phyloP scores from a whole-genome alignment of 1,140 invertebrate species.

The Trachelipus rathkii region DNA sequence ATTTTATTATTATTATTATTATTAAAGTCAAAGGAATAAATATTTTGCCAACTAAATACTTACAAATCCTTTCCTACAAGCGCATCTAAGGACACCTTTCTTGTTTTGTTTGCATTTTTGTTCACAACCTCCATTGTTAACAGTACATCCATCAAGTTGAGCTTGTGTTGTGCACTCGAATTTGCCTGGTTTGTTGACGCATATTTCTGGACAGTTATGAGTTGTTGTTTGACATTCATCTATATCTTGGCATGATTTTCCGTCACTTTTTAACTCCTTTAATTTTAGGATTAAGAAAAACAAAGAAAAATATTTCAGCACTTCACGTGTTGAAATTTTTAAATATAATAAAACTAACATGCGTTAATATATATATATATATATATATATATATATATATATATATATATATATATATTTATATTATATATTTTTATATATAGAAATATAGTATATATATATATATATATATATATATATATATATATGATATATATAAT shows the following conservation, averaged over 20 bases:
- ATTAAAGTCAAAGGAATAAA: too few relatives aligned
- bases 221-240: constrained; percentile 61
- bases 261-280: constrained; percentile 30
- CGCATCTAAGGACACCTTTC: neutral
- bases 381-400: neutral
- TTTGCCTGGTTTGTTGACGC: constrained; percentile 55
- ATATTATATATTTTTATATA: too few relatives aligned
- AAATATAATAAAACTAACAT: neutral
- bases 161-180: constrained; percentile 66
- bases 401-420: neutral
- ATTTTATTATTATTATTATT: too few relatives aligned
- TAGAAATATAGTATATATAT: too few relatives aligned
- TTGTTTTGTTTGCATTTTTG: constrained; percentile 18
- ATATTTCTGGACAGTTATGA: constrained; percentile 55
- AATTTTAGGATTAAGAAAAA: neutral
- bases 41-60: neutral
- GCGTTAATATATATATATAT: neutral
- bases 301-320: too few relatives aligned
- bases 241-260: constrained; percentile 56
- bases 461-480: too few relatives aligned
- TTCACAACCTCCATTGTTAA: constrained; percentile 41
- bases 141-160: constrained; percentile 67
- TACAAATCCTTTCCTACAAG: constrained; percentile 1
- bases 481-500: too few relatives aligned
- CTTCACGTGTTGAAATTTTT: neutral